Evolutionary conservation across 2,113 vertebrate species (phyloP), one percentile per base, ranked within the genome.

Genomic region (Xenopus laevis): DNA sequence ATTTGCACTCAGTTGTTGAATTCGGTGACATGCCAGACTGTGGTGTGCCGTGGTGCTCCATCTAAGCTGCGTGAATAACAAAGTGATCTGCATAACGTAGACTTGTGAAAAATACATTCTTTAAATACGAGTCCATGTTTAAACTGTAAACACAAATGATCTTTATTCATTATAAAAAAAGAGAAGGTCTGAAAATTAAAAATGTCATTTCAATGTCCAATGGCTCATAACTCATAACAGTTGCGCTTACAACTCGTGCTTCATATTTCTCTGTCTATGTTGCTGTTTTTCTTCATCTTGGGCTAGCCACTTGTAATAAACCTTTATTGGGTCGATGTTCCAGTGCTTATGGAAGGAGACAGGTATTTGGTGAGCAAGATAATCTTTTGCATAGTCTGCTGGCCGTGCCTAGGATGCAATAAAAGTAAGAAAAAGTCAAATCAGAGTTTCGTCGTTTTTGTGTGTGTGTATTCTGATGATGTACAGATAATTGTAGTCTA

Each of bases 321-420:
- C 93, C 65, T 93, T 88, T 15, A 98, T 78, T 0, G 97, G 96
- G 81, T 99, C 92, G 0, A 95, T 92, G 84, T 99, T 98, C 96
- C 97, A 98, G 84, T 99, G 95, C 84, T 98, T 99, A 84, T 99
- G 97, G 84, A 99, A 99, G 0, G 97, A 99, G 71, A 99, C 84
- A n/a, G 96, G 96, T 78, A 95, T 90, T 78, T 99, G 97, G 86
- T 98, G 96, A 79, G 95, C 88, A 78, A 99, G 88, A 75, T 94
- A 94, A 73, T 89, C 96, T 79, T 86, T 88, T 16, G 96, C 87
- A 59, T 99, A 99, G 84, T 99, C 97, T 79, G 94, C 91, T 5
- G 97, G 96, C 30, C 97, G 90, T 30, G 97, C 97, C 97, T 99
- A 85, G 18, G 79, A 79, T 64, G 23, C 64, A 79, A 33, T 13